These are phyloP conservation scores for Sula dactylatra DNA, from an alignment of 2,113 vertebrate species.

Conservation along the genomic window DNA sequence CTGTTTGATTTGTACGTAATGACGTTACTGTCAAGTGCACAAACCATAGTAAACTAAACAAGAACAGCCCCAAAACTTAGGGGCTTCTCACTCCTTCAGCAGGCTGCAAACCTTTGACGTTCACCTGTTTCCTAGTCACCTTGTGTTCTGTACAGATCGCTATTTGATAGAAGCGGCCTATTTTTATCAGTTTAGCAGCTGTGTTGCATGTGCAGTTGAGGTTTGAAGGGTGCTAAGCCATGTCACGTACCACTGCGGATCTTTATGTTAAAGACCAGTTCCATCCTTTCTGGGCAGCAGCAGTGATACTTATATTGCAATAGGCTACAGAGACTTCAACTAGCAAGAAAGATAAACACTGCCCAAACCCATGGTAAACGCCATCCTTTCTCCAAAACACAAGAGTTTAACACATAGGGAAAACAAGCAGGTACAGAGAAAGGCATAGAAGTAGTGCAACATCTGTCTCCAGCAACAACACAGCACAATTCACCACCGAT, in stretches of 20 bases:
- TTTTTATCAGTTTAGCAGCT: neutral
- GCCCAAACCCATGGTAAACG: neutral
- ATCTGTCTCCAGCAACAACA: neutral
- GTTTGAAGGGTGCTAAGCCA: neutral
- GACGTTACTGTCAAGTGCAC: neutral
- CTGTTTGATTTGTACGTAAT: neutral
- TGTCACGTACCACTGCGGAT: neutral
- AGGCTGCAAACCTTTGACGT: neutral
- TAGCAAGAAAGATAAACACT: neutral
- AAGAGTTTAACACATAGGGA: neutral
- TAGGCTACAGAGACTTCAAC: neutral
- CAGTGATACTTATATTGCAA: neutral
- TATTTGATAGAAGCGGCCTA: neutral
- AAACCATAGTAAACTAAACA: neutral
- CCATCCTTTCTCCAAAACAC: neutral
- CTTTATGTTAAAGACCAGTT: neutral
- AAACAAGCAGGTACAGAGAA: neutral
- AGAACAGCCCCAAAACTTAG: neutral
- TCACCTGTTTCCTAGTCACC: neutral
- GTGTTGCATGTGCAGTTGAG: neutral
- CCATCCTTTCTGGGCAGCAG: neutral
- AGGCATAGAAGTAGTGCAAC: neutral
- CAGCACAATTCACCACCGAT: accelerated
- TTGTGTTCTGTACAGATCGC: neutral
- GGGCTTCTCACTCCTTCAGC: neutral